phyloP scores from a whole-genome alignment of 2,888 invertebrate species.

The Cepaea hortensis region DNA sequence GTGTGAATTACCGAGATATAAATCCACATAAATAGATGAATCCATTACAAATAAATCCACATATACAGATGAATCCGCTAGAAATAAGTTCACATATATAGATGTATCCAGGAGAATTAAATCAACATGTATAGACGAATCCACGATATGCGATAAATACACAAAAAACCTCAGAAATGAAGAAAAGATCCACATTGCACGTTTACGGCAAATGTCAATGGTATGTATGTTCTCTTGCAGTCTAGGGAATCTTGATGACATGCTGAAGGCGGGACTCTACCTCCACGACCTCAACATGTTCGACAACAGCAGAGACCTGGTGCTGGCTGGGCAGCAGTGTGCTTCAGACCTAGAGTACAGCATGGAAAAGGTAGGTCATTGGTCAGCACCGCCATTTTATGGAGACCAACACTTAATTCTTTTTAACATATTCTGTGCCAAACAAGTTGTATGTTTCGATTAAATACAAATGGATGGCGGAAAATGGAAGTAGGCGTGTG shows the following conservation, averaged over 20 bases:
- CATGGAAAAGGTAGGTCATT: conserved; percentile 72
- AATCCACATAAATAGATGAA: too few species aligned
- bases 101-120: too few species aligned
- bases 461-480: background rate
- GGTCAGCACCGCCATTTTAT: background rate
- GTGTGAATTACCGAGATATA: too few species aligned
- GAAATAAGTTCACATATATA: too few species aligned
- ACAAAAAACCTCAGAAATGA: too few species aligned
- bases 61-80: too few species aligned
- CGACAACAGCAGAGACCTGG: conserved; percentile 96
- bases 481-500: too few species aligned
- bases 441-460: background rate
- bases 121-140: too few species aligned
- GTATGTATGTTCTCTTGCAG: conserved; percentile 54
- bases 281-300: conserved; percentile 98
- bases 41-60: too few species aligned
- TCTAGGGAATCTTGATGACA: conserved; percentile 84
- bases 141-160: too few species aligned
- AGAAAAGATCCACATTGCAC: too few species aligned
- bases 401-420: background rate
- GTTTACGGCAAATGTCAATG: too few species aligned
- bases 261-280: conserved; percentile 84
- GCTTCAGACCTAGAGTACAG: conserved; percentile 70
- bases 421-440: background rate
- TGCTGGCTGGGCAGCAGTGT: conserved; percentile 85